Conservation (phyloP, 1,140 invertebrate species). For the Drosophila bocqueti region DNA sequence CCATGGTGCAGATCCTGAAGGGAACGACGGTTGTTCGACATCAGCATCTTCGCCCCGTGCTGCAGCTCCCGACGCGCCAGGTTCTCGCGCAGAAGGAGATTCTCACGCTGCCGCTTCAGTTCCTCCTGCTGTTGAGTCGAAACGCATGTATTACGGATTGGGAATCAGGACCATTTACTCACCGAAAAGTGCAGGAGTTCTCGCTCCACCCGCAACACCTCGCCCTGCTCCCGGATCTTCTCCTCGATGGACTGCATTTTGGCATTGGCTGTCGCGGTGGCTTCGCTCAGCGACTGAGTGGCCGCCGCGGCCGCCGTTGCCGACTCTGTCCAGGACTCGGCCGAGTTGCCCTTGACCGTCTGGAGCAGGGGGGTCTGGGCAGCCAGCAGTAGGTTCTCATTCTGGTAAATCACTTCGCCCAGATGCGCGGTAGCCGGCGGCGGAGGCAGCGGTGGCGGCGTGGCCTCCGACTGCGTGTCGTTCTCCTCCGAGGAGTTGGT, state of each 20-base stretch:
- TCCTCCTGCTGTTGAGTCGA: slow-evolving; percentile 88
- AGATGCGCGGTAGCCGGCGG: slow-evolving; percentile 52
- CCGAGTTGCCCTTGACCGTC: slow-evolving; percentile 80
- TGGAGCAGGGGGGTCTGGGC: slow-evolving; percentile 74
- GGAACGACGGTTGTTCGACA: slow-evolving; percentile 86
- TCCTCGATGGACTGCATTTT: slow-evolving; percentile 86
- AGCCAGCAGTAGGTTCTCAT: slow-evolving; percentile 62
- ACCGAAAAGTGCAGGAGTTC: slow-evolving; percentile 88
- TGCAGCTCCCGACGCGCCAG: slow-evolving; percentile 86
- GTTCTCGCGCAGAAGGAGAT: slow-evolving; percentile 88
- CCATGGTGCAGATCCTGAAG: slow-evolving; percentile 87
- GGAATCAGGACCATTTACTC: slow-evolving; percentile 6
- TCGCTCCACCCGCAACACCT: slow-evolving; percentile 91
- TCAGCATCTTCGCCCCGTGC: slow-evolving; percentile 84
- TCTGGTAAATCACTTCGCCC: slow-evolving; percentile 88
- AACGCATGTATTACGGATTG: neutral
- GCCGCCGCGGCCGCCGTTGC: slow-evolving; percentile 91
- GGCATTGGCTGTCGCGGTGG: slow-evolving; percentile 85
- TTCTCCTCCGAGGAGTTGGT: slow-evolving; percentile 83
- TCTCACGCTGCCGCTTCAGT: slow-evolving; percentile 90
- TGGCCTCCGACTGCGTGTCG: slow-evolving; percentile 79
- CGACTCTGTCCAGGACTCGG: slow-evolving; percentile 85
- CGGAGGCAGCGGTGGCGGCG: slow-evolving; percentile 59
- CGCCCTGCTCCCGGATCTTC: slow-evolving; percentile 87
- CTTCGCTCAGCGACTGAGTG: slow-evolving; percentile 87